Percentiles rank a stretch among this genome's conserved stretches.
Conservation (phyloP, 2,113 vertebrate genomes). For the Passer montanus region DNA sequence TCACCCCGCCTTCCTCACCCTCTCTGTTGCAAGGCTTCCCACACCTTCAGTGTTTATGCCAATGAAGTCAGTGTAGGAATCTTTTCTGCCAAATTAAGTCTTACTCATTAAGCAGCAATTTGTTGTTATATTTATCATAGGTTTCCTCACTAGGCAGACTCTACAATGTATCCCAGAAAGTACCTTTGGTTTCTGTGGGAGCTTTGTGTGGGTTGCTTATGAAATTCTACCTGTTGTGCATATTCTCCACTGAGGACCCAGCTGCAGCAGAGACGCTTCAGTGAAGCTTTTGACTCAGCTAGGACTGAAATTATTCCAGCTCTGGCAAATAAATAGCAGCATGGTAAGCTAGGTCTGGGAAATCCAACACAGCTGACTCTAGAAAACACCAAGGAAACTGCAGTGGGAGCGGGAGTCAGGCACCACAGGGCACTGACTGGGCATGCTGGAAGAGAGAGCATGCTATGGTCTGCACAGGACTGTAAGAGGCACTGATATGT, state of each 20-base stretch:
- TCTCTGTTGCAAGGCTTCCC: background rate
- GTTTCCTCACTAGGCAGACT: background rate
- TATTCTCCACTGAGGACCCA: accelerated
- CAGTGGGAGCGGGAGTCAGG: background rate
- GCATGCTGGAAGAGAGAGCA: accelerated
- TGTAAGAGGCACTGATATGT: accelerated
- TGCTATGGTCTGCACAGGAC: background rate
- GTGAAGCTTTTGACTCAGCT: background rate
- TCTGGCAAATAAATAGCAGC: background rate
- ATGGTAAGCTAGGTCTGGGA: background rate
- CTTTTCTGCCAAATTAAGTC: background rate
- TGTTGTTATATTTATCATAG: background rate
- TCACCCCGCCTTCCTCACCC: accelerated
- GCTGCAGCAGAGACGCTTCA: background rate
- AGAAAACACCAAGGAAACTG: background rate
- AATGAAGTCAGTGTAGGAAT: background rate
- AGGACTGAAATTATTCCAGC: background rate
- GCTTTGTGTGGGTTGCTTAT: background rate
- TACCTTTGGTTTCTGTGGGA: background rate
- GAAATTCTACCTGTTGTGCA: background rate
- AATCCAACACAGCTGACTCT: background rate
- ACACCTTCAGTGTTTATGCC: background rate
- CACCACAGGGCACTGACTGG: accelerated
- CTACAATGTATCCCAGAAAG: background rate
- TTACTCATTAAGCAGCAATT: slow-evolving; percentile 12